Evolutionary conservation across 1,140 invertebrate species (phyloP).

Genomic region (Bombus sylvicola): DNA sequence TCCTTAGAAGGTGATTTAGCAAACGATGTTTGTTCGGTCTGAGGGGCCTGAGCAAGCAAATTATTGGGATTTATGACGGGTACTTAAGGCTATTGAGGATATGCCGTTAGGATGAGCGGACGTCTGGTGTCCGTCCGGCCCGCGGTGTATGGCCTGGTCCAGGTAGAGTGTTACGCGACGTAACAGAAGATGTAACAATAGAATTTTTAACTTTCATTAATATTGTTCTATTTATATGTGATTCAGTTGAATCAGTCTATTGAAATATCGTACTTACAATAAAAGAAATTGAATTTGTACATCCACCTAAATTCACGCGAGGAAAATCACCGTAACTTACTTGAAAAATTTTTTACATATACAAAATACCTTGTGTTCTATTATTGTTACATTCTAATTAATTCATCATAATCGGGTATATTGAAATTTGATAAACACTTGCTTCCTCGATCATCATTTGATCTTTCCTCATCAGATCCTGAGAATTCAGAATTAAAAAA

Average conservation of each 20-base stretch:
- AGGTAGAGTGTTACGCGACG: too few relatives aligned
- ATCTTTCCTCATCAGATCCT: conserved; percentile 71
- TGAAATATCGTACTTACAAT: conserved; percentile 70
- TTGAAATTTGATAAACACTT: conserved; percentile 14
- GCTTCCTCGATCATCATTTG: neutral
- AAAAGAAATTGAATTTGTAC: conserved; percentile 58
- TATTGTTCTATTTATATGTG: conserved; percentile 57
- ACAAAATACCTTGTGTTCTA: neutral
- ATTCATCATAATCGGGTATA: conserved; percentile 70
- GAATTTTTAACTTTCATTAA: conserved; percentile 38
- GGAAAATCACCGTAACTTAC: neutral
- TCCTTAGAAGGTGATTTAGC: too few relatives aligned
- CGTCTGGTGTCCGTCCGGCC: too few relatives aligned
- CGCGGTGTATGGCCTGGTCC: too few relatives aligned
- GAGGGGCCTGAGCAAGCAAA: too few relatives aligned
- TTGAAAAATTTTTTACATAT: neutral
- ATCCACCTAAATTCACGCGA: neutral
- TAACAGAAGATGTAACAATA: too few relatives aligned
- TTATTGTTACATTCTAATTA: conserved; percentile 65
- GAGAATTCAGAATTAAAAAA: conserved; percentile 71
- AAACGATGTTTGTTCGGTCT: too few relatives aligned
- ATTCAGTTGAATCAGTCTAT: conserved; percentile 54
- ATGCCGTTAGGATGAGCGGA: too few relatives aligned
- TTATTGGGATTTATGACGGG: too few relatives aligned
- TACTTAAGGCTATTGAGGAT: too few relatives aligned